Evolutionary conservation across 2,797 vertebrate species (phyloP).

Genomic region (Acanthurus lineatus): DNA sequence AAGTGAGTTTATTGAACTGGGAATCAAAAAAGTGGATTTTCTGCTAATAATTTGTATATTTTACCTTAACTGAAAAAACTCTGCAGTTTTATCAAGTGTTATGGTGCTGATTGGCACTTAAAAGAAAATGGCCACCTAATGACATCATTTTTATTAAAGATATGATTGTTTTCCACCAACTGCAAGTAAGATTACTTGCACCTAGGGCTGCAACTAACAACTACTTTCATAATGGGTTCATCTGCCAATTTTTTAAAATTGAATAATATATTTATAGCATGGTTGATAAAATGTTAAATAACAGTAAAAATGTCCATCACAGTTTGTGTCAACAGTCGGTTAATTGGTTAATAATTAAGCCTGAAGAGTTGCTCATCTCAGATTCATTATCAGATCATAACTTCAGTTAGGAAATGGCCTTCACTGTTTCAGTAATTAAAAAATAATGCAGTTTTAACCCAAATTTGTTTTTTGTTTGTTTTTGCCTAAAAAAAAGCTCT

Average conservation of each 20-base stretch:
- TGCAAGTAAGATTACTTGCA: slow-evolving; percentile 9
- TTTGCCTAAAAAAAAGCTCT: background rate
- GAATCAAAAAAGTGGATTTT: background rate
- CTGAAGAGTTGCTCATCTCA: background rate
- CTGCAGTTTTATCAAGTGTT: slow-evolving; percentile 9
- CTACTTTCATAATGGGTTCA: background rate
- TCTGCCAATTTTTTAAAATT: background rate
- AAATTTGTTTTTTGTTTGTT: background rate
- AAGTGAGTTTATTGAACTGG: background rate
- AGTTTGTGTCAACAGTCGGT: background rate
- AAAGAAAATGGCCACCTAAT: slow-evolving; percentile 9
- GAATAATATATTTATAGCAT: background rate
- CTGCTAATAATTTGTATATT: background rate
- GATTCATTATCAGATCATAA: background rate
- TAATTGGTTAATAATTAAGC: background rate
- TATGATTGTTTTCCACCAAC: slow-evolving; percentile 21
- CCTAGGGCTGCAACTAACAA: slow-evolving; percentile 17
- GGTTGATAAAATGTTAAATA: background rate
- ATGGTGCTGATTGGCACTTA: slow-evolving; percentile 21
- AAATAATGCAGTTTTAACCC: background rate
- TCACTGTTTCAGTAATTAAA: background rate
- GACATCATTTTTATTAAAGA: background rate
- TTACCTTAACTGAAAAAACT: slow-evolving; percentile 20
- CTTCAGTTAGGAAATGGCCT: background rate
- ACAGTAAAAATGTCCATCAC: background rate